Evolutionary conservation across 2,113 vertebrate genomes (phyloP).

Genomic region (Corythornis cristatus): DNA sequence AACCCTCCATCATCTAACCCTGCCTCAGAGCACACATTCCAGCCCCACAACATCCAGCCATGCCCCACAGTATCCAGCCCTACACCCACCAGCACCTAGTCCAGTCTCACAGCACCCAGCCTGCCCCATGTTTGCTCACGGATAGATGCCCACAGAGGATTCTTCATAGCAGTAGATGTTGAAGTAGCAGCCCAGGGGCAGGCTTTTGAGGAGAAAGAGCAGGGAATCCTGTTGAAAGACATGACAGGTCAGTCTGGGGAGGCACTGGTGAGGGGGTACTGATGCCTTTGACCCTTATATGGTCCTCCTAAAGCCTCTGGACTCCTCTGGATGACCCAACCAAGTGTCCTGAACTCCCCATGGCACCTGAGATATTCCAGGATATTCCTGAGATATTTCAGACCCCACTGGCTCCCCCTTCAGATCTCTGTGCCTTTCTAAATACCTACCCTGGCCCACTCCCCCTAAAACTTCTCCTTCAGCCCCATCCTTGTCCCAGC

Average conservation of each 20-base stretch:
- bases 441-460: not conserved
- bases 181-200: not conserved
- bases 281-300: not conserved
- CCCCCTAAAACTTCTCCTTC: not conserved
- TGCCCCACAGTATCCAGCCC: not conserved
- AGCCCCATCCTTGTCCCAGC: not conserved
- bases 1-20: not conserved
- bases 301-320: not conserved
- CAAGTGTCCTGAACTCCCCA: not conserved
- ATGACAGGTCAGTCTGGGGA: not conserved
- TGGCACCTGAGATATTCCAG: not conserved
- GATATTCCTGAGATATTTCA: not conserved
- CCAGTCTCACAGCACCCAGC: not conserved
- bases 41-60: not conserved
- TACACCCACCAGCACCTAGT: not conserved
- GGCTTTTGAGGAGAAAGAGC: slow-evolving; percentile 6
- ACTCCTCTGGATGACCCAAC: not conserved
- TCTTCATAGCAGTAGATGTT: slow-evolving; percentile 13
- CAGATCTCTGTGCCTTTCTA: not conserved
- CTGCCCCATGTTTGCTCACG: not conserved
- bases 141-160: not conserved
- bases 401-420: not conserved
- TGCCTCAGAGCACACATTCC: not conserved
- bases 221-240: not conserved
- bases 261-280: not conserved